A percentile compares a stretch with the other conserved stretches of the same genome.
Conservation (phyloP, 2,113 vertebrate species). For the Eclectus roratus region DNA sequence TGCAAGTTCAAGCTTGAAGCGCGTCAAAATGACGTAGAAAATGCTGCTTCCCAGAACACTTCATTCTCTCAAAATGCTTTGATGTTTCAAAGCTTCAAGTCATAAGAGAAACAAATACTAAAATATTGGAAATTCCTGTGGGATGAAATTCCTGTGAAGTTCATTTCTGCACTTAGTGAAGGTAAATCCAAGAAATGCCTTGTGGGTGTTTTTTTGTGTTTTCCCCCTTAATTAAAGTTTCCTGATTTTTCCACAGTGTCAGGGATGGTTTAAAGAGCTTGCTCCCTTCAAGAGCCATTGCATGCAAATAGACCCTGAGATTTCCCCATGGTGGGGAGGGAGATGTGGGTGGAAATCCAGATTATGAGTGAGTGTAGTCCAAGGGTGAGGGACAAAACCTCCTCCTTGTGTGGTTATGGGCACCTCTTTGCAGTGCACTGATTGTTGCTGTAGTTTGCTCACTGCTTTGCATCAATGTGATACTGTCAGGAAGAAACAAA, state of each 20-base stretch:
- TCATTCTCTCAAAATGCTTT: slow-evolving; percentile 21
- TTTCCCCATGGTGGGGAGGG: not conserved
- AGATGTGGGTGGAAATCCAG: not conserved
- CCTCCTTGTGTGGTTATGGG: not conserved
- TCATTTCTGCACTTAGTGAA: slow-evolving; percentile 25
- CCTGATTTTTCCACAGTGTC: slow-evolving; percentile 23
- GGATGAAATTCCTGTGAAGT: slow-evolving; percentile 17
- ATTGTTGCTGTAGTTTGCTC: not conserved
- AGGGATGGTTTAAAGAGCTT: not conserved
- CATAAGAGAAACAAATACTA: slow-evolving; percentile 9
- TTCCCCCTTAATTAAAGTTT: slow-evolving; percentile 31
- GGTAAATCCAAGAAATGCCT: slow-evolving; percentile 47
- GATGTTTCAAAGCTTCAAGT: slow-evolving; percentile 36
- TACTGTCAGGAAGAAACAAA: slow-evolving; percentile 53
- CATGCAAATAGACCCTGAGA: not conserved
- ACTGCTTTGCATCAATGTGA: slow-evolving; percentile 9
- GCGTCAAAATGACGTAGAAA: not conserved
- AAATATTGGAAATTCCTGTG: slow-evolving; percentile 53
- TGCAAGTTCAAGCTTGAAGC: not conserved
- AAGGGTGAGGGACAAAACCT: not conserved
- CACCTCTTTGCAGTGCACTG: not conserved
- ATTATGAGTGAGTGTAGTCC: not conserved
- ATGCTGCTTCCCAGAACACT: slow-evolving; percentile 14
- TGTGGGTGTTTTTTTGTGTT: slow-evolving; percentile 39
- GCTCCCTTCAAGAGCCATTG: not conserved